Evolutionary conservation across 2,888 invertebrate species (phyloP).

Genomic region (Torymus tubicola): DNA sequence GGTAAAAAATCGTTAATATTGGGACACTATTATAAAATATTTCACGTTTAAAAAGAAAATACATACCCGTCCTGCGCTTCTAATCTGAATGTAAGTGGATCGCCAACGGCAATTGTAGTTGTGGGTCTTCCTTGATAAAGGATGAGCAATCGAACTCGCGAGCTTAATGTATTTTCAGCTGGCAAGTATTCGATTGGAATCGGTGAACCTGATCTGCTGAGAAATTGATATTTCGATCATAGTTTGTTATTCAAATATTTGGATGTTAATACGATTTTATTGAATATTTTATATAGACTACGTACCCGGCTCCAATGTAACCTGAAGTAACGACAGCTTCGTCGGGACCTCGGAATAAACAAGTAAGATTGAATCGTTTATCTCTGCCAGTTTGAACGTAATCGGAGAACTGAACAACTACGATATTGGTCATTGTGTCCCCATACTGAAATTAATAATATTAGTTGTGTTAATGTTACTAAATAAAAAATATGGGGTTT

Average conservation of each 20-base stretch:
- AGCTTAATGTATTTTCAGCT: slow-evolving; percentile 93
- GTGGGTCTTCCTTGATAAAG: slow-evolving; percentile 94
- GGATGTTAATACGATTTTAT: slow-evolving; percentile 17
- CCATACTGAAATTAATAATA: slow-evolving; percentile 82
- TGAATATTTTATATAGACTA: slow-evolving; percentile 55
- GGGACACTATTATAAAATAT: neutral
- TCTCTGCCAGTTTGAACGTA: slow-evolving; percentile 94
- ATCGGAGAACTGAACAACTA: slow-evolving; percentile 95
- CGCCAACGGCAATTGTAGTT: slow-evolving; percentile 94
- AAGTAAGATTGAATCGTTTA: slow-evolving; percentile 94
- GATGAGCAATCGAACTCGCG: slow-evolving; percentile 90
- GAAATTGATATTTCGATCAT: neutral
- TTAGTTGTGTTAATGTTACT: too few relatives aligned
- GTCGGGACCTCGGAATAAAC: slow-evolving; percentile 92
- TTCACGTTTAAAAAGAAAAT: neutral
- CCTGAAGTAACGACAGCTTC: slow-evolving; percentile 95
- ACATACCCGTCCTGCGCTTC: slow-evolving; percentile 89
- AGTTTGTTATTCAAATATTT: slow-evolving; percentile 13
- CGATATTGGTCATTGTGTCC: slow-evolving; percentile 95
- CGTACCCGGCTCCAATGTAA: slow-evolving; percentile 93
- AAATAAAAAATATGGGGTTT: too few relatives aligned
- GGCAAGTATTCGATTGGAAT: slow-evolving; percentile 95
- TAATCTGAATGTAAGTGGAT: slow-evolving; percentile 91
- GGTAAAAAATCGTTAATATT: slow-evolving; percentile 23
- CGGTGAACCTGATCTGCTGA: slow-evolving; percentile 89